Evolutionary conservation across 2,888 invertebrate species (phyloP), one percentile per base, ranked within the genome.

Genomic region (Stegana nigrithorax): DNA sequence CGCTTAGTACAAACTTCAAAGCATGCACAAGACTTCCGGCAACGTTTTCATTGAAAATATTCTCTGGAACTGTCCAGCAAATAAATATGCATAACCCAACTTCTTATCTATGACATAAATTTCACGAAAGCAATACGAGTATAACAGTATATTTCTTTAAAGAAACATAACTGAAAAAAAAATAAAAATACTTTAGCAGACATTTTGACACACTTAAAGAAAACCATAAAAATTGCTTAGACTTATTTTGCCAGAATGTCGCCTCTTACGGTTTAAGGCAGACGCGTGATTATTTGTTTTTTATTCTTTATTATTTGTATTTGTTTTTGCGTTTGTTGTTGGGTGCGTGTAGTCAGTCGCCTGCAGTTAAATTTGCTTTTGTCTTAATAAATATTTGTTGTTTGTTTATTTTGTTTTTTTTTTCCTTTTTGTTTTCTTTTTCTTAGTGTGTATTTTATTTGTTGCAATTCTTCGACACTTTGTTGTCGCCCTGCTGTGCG

Each of bases 121-220:
- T 23, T 32, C 21, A 26, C 14, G 26, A 26, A n/a, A n/a, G n/a
- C n/a, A n/a, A n/a, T n/a, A n/a, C n/a, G n/a, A n/a, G n/a, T n/a
- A n/a, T n/a, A n/a, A n/a, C n/a, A n/a, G n/a, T n/a, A n/a, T n/a
- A n/a, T n/a, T n/a, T n/a, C n/a, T n/a, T n/a, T n/a, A n/a, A n/a
- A n/a, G n/a, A n/a, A n/a, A n/a, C n/a, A n/a, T n/a, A n/a, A n/a
- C n/a, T n/a, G n/a, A n/a, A n/a, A n/a, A n/a, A n/a, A n/a, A n/a
- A n/a, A n/a, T n/a, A n/a, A n/a, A n/a, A n/a, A n/a, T n/a, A n/a
- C 42, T 42, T n/a, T 14, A 5, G 21, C 19, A 3, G 12, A 23
- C 5, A 12, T n/a, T 27, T 25, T 25, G 67, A 64, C 67, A 66
- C 64, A 69, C 66, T 67, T 72, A 29, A 62, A 62, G n/a, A 59